phyloP scores from a whole-genome alignment of 2,113 vertebrate species.

The Pseudonaja textilis region DNA sequence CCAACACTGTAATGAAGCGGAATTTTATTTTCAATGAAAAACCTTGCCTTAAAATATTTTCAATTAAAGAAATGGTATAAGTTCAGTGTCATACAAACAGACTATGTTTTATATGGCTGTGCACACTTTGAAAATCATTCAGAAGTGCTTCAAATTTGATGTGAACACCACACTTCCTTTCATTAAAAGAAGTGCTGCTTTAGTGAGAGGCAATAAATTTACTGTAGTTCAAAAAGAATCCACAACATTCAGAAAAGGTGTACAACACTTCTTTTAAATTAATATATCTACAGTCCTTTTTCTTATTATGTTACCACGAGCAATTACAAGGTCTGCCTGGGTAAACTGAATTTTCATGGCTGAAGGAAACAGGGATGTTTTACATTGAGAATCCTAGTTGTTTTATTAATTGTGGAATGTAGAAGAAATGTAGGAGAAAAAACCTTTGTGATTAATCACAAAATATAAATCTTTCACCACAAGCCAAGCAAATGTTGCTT shows the following conservation, averaged over 20 bases:
- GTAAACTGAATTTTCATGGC: constrained; percentile 53
- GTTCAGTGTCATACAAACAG: not conserved
- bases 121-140: not conserved
- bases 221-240: not conserved
- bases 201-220: not conserved
- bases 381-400: constrained; percentile 51
- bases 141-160: not conserved
- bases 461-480: constrained; percentile 16
- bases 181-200: not conserved
- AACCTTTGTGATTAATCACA: constrained; percentile 54
- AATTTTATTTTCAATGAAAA: not conserved
- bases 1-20: not conserved
- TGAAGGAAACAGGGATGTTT: constrained; percentile 46
- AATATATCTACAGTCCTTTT: not conserved
- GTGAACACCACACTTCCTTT: not conserved
- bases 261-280: not conserved
- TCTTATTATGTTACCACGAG: constrained; percentile 23
- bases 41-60: not conserved
- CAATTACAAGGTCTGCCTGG: constrained; percentile 46
- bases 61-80: not conserved
- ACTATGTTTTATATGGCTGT: not conserved
- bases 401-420: constrained; percentile 37
- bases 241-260: not conserved
- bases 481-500: constrained; percentile 47
- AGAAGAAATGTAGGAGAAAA: constrained; percentile 44